A percentile compares a stretch with the other conserved stretches of the same genome.
These are phyloP conservation scores for Fulica atra DNA, from an alignment of 2,113 vertebrate genomes.

Conservation along the genomic window DNA sequence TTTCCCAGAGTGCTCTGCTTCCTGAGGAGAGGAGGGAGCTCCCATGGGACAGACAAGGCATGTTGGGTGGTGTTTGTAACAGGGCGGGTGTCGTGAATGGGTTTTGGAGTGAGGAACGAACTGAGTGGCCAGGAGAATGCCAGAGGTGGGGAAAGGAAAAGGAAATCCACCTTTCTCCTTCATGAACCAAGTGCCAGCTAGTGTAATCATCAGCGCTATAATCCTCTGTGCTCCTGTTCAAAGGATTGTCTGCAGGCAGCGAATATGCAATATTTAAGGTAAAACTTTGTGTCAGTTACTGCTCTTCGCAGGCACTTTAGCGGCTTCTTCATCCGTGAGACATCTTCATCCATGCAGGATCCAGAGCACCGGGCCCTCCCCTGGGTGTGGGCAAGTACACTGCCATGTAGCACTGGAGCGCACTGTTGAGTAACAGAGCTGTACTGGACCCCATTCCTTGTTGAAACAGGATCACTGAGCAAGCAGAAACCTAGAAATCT, in stretches of 20 bases:
- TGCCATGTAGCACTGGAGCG: neutral
- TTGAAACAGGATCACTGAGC: neutral
- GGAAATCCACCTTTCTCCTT: neutral
- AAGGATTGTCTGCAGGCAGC: neutral
- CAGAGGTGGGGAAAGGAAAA: neutral
- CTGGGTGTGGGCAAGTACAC: too few species aligned
- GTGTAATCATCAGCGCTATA: neutral
- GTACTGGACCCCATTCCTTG: neutral
- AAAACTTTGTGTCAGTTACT: neutral
- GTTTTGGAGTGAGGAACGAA: neutral
- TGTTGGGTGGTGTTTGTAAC: neutral
- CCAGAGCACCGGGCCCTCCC: neutral
- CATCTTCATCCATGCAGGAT: neutral
- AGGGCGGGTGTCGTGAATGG: accelerated
- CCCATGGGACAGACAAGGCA: too few species aligned
- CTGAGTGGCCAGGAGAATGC: too few species aligned
- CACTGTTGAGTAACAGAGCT: neutral
- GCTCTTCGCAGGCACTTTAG: neutral
- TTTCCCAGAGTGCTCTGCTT: neutral
- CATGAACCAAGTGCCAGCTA: neutral
- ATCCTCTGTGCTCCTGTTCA: neutral
- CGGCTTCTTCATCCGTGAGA: too few species aligned
- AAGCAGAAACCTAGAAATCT: neutral
- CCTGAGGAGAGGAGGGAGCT: neutral
- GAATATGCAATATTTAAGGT: neutral